Evolutionary conservation across 1,140 invertebrate species (phyloP), one percentile per base, ranked within the genome.

Genomic region (Polyergus mexicanus): DNA sequence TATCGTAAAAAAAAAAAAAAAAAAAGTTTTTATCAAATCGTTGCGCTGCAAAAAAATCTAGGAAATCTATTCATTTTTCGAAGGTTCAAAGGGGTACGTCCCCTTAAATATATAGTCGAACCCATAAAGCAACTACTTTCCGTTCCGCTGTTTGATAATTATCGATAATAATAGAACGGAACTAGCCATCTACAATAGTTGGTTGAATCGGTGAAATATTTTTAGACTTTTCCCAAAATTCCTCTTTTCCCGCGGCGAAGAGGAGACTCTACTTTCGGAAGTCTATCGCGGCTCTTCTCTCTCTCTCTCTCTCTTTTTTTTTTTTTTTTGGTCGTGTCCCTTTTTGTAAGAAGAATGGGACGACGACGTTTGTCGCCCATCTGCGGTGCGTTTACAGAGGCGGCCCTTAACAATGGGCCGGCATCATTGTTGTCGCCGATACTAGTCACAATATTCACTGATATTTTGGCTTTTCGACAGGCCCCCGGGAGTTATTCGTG

Each of bases 371-470:
- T 87, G 80, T 89, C 88, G 71, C 72, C 89, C 89, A 90, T 90
- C 89, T 90, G 89, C 91, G 87, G 84, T 77, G 47, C 83, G 84
- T 88, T 92, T 85, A 92, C 85, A 91, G 86, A 91, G 75, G 88
- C 77, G 83, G 77, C 1, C 35, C 66, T 54, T 76, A 66, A 92
- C 89, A 91, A 91, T 89, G 78, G 89, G 32, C 58, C 80, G 47
- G 83, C 19, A 62, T 77, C 74, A 92, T 92, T 92, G 91, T 91
- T 84, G 85, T 58, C 84, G 84, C 71, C 86, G 89, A 77, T 83
- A 86, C 62, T 66, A 75, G 89, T 92, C 90, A 92, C 91, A 91
- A 92, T 92, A 92, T 92, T 92, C 83, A 85, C 66, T 81, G 87
- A 90, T 90, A 90, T 89, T 78, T 83, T 62, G 89, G 84, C 87